Conservation (phyloP, 2,113 vertebrate species). For the Oceanites oceanicus region DNA sequence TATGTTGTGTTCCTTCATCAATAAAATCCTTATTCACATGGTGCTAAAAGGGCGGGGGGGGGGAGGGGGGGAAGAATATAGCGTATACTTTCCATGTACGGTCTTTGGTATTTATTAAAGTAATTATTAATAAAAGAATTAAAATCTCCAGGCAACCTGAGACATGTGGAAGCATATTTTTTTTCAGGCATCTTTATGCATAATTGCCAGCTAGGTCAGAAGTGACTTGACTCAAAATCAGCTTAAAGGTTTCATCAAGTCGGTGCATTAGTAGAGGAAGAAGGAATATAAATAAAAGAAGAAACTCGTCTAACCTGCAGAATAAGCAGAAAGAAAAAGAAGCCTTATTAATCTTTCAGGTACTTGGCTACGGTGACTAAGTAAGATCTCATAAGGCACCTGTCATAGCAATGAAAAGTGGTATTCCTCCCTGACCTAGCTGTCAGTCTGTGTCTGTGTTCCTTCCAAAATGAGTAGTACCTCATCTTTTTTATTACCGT, state of each 20-base stretch:
- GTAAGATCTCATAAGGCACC: neutral
- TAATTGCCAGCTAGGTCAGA: neutral
- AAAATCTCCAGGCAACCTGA: neutral
- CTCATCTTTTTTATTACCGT: neutral
- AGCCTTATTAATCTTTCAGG: neutral
- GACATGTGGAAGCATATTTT: neutral
- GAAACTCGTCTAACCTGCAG: neutral
- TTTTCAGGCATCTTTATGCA: neutral
- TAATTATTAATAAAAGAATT: neutral
- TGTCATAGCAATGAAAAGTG: neutral
- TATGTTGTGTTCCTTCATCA: neutral
- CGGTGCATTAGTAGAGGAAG: neutral
- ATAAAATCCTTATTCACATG: neutral
- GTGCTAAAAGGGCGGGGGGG: neutral
- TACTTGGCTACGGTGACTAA: neutral
- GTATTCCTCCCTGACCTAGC: neutral
- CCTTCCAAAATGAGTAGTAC: neutral
- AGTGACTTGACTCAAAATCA: neutral
- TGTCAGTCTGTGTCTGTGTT: neutral
- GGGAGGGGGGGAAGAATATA: too few relatives aligned
- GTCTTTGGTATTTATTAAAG: neutral
- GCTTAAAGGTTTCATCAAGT: neutral
- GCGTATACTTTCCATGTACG: neutral
- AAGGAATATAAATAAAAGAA: neutral
- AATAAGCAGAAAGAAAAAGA: neutral